Base-by-base conservation (phyloP, 2,113 vertebrate genomes). In the Myrmecophaga tridactyla region DNA sequence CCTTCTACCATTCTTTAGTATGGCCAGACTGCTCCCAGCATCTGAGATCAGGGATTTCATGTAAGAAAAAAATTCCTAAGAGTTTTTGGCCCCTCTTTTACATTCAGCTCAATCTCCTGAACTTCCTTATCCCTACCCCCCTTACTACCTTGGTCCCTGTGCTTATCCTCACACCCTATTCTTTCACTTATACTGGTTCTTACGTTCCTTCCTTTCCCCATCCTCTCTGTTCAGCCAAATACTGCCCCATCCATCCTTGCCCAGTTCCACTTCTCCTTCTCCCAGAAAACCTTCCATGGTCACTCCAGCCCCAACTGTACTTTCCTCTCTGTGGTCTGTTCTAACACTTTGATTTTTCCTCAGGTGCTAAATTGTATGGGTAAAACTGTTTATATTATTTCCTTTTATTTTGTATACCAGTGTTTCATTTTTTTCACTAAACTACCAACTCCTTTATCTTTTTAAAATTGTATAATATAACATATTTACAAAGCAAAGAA, bases 241-340 rank as follows among this genome's bases (percentile, higher is more conserved):
- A 12, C 8, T 73, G 5, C 6, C 31, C 31, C 7, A 43, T 36
- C 3, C 1, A 4, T 18, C 13, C 27, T 12, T 14, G 7, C 2
- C 53, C 18, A 10, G 0, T 27, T 76, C 39, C 6, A 41, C 29
- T n/a, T 23, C 48, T 4, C 10, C 6, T 13, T 84, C 78, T 67
- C 31, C 36, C 39, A 89, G 36, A 84, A 83, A 69, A 15, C 14
- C 62, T 63, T 65, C 29, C 27, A 53, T 31, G 36, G 43, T 43
- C 4, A 9, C 6, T 9, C 31, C 34, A 67, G 12, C 29, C n/a
- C 43, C 20, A 17, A 27, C 20, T 65, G 10, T 85, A 53, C 13
- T 51, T 69, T 21, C 29, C 13, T 85, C 46, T 17, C 9, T 48
- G 43, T 67, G 31, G 14, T 11, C 4, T 75, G 56, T 75, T 83